A percentile compares a stretch with the other conserved stretches of the same genome.
These are phyloP conservation scores for Chrysemys picta DNA, from an alignment of 2,113 vertebrate species.

Conservation along the genomic window DNA sequence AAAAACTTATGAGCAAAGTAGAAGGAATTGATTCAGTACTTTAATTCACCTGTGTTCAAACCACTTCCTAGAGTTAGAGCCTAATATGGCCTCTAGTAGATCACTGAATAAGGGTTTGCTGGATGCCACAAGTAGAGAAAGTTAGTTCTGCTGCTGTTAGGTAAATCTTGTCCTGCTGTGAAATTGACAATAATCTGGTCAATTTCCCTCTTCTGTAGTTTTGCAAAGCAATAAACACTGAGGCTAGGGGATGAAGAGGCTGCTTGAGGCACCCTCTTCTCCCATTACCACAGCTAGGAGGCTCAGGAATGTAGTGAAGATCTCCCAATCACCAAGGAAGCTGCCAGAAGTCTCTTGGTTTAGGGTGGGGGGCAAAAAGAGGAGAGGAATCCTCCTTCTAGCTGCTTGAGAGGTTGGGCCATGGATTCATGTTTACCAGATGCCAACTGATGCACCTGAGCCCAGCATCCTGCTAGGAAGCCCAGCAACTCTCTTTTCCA, in stretches of 20 bases:
- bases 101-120: background rate
- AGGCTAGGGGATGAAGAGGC: background rate
- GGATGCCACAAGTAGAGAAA: background rate
- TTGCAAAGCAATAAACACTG: background rate
- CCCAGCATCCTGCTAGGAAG: background rate
- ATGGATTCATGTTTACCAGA: background rate
- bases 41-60: background rate
- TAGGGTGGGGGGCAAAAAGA: background rate
- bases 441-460: background rate
- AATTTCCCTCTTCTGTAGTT: background rate
- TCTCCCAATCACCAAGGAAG: background rate
- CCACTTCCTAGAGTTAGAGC: background rate
- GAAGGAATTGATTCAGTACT: background rate
- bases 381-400: background rate
- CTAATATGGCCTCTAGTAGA: background rate
- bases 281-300: background rate
- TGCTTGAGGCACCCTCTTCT: background rate
- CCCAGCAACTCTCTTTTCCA: background rate
- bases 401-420: background rate
- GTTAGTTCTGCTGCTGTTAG: background rate
- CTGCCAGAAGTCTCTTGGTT: background rate
- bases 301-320: accelerated
- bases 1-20: background rate
- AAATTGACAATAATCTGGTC: background rate
- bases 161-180: background rate